Percentiles rank a stretch among this genome's conserved stretches.
phyloP scores from a whole-genome alignment of 1,140 invertebrate species.

The Rhysida immarginata region DNA sequence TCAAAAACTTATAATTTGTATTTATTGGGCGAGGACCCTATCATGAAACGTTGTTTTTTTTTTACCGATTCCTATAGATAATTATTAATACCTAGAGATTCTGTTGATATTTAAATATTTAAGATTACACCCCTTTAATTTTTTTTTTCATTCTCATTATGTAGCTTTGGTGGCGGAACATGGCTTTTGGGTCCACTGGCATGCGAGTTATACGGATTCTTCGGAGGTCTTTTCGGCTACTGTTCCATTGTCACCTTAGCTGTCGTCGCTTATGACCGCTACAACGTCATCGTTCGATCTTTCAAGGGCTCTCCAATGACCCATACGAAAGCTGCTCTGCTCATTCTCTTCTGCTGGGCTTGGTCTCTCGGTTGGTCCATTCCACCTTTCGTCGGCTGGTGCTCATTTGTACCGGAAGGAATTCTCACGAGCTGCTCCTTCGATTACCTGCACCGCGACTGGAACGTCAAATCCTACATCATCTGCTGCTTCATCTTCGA shows the following conservation, averaged over 20 bases:
- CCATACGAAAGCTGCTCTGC: conserved; percentile 45
- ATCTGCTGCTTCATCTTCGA: conserved; percentile 50
- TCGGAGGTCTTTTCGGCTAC: conserved; percentile 61
- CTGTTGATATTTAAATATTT: no score
- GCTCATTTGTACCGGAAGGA: conserved; percentile 72
- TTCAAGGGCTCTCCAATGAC: conserved; percentile 53
- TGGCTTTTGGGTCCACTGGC: conserved; percentile 67
- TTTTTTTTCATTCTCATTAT: no score
- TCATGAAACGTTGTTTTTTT: no score
- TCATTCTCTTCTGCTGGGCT: conserved; percentile 51
- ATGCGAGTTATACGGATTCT: conserved; percentile 63
- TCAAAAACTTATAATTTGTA: no score
- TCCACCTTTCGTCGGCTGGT: conserved; percentile 58
- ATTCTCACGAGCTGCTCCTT: conserved; percentile 74
- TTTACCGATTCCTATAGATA: no score
- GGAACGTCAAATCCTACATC: conserved; percentile 41
- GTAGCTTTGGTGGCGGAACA: conserved; percentile 44
- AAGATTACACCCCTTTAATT: no score
- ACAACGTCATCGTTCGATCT: conserved; percentile 71
- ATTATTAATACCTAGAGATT: no score
- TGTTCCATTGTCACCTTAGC: conserved; percentile 70
- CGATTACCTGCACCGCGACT: conserved; percentile 53
- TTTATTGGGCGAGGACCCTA: no score
- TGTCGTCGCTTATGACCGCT: conserved; percentile 62
- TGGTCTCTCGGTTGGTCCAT: conserved; percentile 50